phyloP scores from a whole-genome alignment of 2,888 invertebrate genomes.

The Nesidiocoris tenuis region DNA sequence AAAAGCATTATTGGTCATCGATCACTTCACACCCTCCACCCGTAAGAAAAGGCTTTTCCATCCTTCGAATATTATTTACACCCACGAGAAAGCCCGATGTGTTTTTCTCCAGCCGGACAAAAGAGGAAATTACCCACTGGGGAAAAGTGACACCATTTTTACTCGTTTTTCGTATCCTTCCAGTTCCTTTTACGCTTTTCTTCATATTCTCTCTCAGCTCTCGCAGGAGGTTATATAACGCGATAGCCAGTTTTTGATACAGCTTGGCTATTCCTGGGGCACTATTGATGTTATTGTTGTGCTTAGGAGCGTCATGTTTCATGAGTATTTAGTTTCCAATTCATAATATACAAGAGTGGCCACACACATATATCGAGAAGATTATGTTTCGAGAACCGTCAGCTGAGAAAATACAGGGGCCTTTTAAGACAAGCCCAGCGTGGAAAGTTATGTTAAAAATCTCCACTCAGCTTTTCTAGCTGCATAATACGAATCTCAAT shows the following conservation, averaged over 20 bases:
- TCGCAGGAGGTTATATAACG: neutral
- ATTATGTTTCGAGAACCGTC: too few species aligned
- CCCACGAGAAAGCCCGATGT: neutral
- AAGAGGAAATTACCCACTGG: neutral
- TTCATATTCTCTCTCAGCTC: neutral
- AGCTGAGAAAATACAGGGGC: too few species aligned
- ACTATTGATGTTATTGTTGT: neutral
- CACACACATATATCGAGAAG: too few species aligned
- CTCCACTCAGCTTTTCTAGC: too few species aligned
- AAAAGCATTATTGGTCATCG: slow-evolving; percentile 34
- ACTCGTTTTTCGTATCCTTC: slow-evolving; percentile 13
- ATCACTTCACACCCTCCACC: slow-evolving; percentile 21
- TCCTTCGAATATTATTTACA: slow-evolving; percentile 22
- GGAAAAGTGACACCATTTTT: slow-evolving; percentile 23
- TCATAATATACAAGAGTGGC: neutral
- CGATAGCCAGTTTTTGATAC: neutral
- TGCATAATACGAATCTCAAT: too few species aligned
- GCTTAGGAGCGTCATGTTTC: neutral
- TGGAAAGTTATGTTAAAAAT: too few species aligned
- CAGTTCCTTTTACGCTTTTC: neutral
- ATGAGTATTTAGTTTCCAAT: neutral
- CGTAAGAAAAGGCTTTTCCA: slow-evolving; percentile 4
- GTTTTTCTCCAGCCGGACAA: slow-evolving; percentile 12
- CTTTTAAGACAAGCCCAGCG: too few species aligned
- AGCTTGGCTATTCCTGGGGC: neutral